Evolutionary conservation across 2,797 vertebrate species (phyloP), one percentile per base, ranked within the genome.

Genomic region (Rhodeus uyekii): DNA sequence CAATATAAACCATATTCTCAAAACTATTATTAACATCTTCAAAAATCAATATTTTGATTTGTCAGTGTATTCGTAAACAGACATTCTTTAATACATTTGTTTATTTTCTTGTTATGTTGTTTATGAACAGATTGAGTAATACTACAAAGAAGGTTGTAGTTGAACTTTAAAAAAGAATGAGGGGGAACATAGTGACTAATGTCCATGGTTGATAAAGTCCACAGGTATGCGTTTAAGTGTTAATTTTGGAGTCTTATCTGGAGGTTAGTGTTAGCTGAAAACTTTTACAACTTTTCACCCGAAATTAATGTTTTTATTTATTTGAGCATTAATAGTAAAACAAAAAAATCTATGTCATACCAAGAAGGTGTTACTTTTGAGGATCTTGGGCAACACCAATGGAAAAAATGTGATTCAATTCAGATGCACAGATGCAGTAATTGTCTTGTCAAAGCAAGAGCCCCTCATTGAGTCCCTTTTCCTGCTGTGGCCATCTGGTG

Each of bases 401-500:
- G 34, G 8, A n/a, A 36, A 60, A 71, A 69, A 42, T 8, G 39
- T 34, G 10, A 76, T 19, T 64, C 10, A 83, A 39, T 44, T 50
- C 16, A 44, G 58, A 63, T 3, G 14, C 16, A 75, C 27, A 53
- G 42, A n/a, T 0, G n/a, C 34, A 60, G 69, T 75, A 84, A 80
- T 75, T 68, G 60, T 55, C 39, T 73, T 74, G 48, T 80, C 76
- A 74, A 79, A 65, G 68, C 68, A 84, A 80, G 34, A 73, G 76
- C 60, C 71, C 67, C 53, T 46, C 75, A 83, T 39, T 64, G 55
- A 64, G 42, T 16, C 76, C 36, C 61, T 65, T 63, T 60, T 18
- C 83, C 83, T 79, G 64, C 61, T 84, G 77, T 65, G 63, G 60
- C 77, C 77, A 84, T 84, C 38, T 80, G 83, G 29, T 75, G 39